These are phyloP conservation scores for Tipula vernalis DNA, from an alignment of 2,888 invertebrate species.

Conservation along the genomic window DNA sequence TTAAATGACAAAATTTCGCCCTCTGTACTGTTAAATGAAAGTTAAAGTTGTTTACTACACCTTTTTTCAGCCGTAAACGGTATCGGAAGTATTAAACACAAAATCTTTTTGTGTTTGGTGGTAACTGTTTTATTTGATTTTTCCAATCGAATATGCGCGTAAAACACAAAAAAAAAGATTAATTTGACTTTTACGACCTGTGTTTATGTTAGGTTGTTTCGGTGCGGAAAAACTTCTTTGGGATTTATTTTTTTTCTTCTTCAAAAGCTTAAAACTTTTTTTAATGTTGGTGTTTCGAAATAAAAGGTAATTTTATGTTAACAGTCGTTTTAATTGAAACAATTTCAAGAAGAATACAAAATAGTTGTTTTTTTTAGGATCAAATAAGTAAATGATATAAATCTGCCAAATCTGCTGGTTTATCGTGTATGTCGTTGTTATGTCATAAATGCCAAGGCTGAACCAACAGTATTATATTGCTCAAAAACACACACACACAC, in stretches of 20 bases:
- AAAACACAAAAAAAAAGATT: background rate
- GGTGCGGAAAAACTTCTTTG: background rate
- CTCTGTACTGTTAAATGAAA: background rate
- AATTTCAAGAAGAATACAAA: background rate
- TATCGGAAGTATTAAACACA: background rate
- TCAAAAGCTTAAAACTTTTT: background rate
- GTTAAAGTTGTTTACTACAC: background rate
- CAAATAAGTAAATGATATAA: background rate
- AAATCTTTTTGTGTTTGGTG: background rate
- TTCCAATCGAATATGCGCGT: background rate
- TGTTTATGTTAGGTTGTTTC: background rate
- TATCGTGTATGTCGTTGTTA: background rate
- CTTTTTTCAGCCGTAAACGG: background rate
- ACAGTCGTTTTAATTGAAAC: background rate
- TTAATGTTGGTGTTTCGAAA: background rate
- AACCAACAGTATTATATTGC: background rate
- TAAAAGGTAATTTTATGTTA: background rate
- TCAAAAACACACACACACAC: background rate
- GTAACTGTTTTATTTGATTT: background rate
- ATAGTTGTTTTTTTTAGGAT: background rate
- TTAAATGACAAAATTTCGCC: background rate
- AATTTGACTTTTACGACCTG: background rate
- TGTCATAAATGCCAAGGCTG: background rate
- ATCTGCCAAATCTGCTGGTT: no score
- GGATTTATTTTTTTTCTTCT: background rate